phyloP scores from a whole-genome alignment of 2,797 vertebrate genomes.

The Sphaeramia orbicularis region DNA sequence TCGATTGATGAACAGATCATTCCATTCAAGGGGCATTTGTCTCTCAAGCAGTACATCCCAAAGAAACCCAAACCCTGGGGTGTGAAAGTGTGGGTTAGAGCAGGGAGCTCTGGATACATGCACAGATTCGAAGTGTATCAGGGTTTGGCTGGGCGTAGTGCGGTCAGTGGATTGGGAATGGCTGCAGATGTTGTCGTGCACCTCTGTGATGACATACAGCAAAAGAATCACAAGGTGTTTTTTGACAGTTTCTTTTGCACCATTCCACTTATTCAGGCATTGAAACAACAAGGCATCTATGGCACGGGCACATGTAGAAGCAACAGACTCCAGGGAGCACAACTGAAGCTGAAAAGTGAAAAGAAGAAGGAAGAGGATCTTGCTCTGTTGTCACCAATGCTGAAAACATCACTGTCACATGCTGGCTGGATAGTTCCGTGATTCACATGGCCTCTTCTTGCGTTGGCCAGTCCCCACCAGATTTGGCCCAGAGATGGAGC shows the following conservation, averaged over 20 bases:
- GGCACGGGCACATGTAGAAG: constrained; percentile 31
- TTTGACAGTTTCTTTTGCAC: constrained; percentile 34
- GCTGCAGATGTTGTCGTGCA: constrained; percentile 18
- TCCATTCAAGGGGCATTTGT: neutral
- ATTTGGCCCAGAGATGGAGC: constrained; percentile 35
- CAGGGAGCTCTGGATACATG: neutral
- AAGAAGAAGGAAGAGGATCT: too few relatives aligned
- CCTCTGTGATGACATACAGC: constrained; percentile 27
- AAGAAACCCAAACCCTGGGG: constrained; percentile 18
- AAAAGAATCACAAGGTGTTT: constrained; percentile 23
- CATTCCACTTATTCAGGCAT: constrained; percentile 27
- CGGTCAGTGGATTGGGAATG: constrained; percentile 11
- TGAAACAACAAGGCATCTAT: constrained; percentile 34
- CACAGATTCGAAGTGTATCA: constrained; percentile 9
- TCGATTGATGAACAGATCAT: neutral
- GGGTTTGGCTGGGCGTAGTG: neutral
- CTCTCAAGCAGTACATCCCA: neutral
- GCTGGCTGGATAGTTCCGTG: constrained; percentile 17
- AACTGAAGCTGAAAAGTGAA: neutral
- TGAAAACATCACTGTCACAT: too few relatives aligned
- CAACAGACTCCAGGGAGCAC: constrained; percentile 27
- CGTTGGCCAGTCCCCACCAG: constrained; percentile 26
- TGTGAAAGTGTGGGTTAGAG: constrained; percentile 13
- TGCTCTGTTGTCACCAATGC: too few relatives aligned
- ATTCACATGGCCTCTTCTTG: constrained; percentile 47